Base-by-base conservation (phyloP, 2,797 vertebrate species). In the Valencia hispanica region DNA sequence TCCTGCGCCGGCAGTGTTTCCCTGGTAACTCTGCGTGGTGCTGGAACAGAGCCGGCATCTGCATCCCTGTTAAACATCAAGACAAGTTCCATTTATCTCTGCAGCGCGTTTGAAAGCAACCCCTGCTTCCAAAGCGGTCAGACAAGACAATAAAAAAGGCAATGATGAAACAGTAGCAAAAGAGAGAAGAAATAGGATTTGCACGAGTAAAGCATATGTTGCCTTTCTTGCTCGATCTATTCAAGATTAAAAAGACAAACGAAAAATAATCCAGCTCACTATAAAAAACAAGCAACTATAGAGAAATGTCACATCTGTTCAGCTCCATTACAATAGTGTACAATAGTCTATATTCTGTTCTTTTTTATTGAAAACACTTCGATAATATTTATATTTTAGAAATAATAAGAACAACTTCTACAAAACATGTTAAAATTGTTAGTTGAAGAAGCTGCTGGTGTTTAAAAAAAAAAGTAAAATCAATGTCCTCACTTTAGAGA, bases 1-100 rank as follows among this genome's bases (percentile, higher is more conserved):
- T 99, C 83, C 98, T 94, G 82, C 98, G 97, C 77, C 98, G 92
- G 92, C 98, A 99, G 78, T 99, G 98, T 79, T 99, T 99, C 20
- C 97, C 97, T 0, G 98, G 97, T 68, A 99, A 86, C 86, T 99
- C 98, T 0, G 96, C 92, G 80, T 97, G 97, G 68, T 97, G 97
- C 90, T 96, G 97, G 94, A 99, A 99, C 12, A 99, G 89, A 15
- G 97, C 96, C 0, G 98, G 97, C 87, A 99, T 96, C 70, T 98
- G 98, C 95, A 99, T 93, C 69, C 98, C 98, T 99, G 47, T 32
- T 48, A 69, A 63, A 63, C 32, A 36, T 36, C 59, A 34, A 32
- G 53, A 61, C 30, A 32, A 9, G 5, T 61, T 17, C 11, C 3
- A 36, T 20, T 30, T 36, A 63, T 63, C 6, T 22, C 32, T 20